A percentile compares a stretch with the other conserved stretches of the same genome.
Evolutionary conservation across 1,140 invertebrate genomes (phyloP).

Genomic region (Caenorhabditis briggsae): DNA sequence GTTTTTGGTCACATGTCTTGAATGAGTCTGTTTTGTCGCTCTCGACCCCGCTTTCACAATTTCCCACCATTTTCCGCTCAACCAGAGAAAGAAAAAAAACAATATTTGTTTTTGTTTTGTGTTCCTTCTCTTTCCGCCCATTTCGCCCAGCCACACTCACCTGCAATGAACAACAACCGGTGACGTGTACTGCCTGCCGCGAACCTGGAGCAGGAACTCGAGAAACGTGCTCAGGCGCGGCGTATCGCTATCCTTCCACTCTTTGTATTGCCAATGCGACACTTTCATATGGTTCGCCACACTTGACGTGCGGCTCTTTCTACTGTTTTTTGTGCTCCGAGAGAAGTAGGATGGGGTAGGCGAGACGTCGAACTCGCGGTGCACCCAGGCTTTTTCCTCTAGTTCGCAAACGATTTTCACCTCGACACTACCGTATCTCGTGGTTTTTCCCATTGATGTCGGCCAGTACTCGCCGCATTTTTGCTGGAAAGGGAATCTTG

Average conservation of each 20-base stretch:
- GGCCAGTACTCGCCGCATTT: conserved; percentile 53
- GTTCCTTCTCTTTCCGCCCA: not conserved
- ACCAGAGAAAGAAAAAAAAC: no score
- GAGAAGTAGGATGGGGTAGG: conserved; percentile 5
- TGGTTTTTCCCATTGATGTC: conserved; percentile 3
- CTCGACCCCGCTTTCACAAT: not conserved
- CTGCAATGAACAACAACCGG: conserved; percentile 60
- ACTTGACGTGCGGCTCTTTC: not conserved
- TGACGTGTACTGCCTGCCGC: conserved; percentile 33
- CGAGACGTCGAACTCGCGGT: conserved; percentile 43
- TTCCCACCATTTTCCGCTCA: no score
- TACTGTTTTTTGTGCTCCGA: not conserved
- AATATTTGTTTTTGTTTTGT: no score
- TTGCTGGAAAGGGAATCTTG: conserved; percentile 15
- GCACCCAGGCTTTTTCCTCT: conserved; percentile 33
- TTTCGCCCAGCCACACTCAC: not conserved
- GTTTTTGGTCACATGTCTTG: no score
- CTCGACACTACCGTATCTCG: conserved; percentile 9
- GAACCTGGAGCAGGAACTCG: conserved; percentile 47
- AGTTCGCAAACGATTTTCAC: conserved; percentile 47
- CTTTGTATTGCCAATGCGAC: conserved; percentile 49
- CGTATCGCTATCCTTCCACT: conserved; percentile 42
- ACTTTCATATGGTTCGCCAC: conserved; percentile 23
- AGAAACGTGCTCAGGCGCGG: conserved; percentile 14
- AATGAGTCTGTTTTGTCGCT: no score